A percentile compares a stretch with the other conserved stretches of the same genome.
Evolutionary conservation across 2,113 vertebrate genomes (phyloP).

Genomic region (Oxyura jamaicensis): DNA sequence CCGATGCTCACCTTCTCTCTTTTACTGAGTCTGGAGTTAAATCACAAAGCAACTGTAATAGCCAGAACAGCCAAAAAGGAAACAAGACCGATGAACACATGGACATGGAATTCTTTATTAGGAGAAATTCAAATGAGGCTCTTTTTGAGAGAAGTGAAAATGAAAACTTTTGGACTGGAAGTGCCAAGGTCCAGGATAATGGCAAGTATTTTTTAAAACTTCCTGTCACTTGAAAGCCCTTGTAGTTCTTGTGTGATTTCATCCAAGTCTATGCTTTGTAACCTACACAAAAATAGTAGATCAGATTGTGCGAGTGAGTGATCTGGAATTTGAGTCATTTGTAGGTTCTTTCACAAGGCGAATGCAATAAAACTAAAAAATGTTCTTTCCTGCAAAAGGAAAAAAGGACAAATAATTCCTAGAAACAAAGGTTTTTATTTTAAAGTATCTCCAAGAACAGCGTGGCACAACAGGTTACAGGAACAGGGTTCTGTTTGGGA

Average conservation of each 20-base stretch:
- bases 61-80: slow-evolving; percentile 35
- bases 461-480: background rate
- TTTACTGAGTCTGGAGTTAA: slow-evolving; percentile 51
- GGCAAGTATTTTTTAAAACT: slow-evolving; percentile 66
- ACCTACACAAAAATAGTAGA: background rate
- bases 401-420: background rate
- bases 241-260: background rate
- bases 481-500: background rate
- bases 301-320: background rate
- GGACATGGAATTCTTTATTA: slow-evolving; percentile 47
- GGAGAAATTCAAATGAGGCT: slow-evolving; percentile 61
- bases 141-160: slow-evolving; percentile 57
- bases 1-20: slow-evolving; percentile 52
- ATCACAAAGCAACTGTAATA: slow-evolving; percentile 11
- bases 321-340: background rate
- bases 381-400: background rate
- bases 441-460: background rate
- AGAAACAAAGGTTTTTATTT: background rate
- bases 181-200: slow-evolving; percentile 71
- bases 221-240: background rate
- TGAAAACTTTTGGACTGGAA: slow-evolving; percentile 71
- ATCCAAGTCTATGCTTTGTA: background rate
- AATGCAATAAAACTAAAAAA: background rate
- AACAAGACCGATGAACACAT: slow-evolving; percentile 56
- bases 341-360: background rate